A percentile compares a stretch with the other conserved stretches of the same genome.
phyloP scores from a whole-genome alignment of 1,140 invertebrate species.

The Panulirus ornatus region DNA sequence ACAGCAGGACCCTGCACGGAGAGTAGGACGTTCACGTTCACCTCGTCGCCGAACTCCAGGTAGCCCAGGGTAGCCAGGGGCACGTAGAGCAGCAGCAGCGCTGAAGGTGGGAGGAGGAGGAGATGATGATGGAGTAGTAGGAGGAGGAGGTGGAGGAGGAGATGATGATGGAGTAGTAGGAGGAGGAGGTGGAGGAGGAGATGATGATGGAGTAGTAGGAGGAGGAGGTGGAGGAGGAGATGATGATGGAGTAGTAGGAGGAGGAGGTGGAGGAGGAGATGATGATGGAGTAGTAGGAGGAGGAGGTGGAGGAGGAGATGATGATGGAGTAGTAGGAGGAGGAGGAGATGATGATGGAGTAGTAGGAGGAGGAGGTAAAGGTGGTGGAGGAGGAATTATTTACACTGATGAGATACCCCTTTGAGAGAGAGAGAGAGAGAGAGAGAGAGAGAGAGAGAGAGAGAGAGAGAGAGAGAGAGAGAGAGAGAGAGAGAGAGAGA shows the following conservation, averaged over 20 bases:
- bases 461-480: no score
- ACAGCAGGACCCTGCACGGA: constrained; percentile 80
- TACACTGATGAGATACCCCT: background rate
- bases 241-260: background rate
- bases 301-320: background rate
- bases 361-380: background rate
- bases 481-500: no score
- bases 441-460: constrained; percentile 7
- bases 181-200: background rate
- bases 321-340: background rate
- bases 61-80: constrained; percentile 82
- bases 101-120: constrained; percentile 77
- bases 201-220: background rate
- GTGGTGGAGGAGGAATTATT: background rate
- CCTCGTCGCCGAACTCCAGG: constrained; percentile 82
- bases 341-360: background rate
- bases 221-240: background rate
- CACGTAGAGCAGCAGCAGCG: constrained; percentile 81
- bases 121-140: background rate
- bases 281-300: background rate
- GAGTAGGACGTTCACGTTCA: constrained; percentile 81
- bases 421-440: background rate
- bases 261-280: background rate
- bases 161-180: background rate
- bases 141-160: background rate